A percentile compares a stretch with the other conserved stretches of the same genome.
phyloP scores from a whole-genome alignment of 2,113 vertebrate genomes.

The Myotis brandtii region DNA sequence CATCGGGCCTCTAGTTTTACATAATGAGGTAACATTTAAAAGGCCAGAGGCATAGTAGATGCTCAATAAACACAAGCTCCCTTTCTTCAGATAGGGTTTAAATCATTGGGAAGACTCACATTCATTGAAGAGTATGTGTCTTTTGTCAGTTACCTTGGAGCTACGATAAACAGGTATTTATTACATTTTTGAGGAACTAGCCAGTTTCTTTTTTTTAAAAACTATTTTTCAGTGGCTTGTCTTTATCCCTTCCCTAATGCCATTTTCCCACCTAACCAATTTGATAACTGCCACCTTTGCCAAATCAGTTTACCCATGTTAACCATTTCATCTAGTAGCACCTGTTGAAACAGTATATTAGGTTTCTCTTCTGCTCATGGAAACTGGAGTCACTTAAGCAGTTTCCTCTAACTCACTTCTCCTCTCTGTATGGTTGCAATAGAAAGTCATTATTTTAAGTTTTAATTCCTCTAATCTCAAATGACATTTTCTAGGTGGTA shows the following conservation, averaged over 20 bases:
- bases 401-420: slow-evolving; percentile 42
- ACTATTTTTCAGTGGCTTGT: neutral
- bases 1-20: neutral
- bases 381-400: neutral
- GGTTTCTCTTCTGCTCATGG: neutral
- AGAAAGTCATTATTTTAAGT: neutral
- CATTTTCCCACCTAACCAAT: slow-evolving; percentile 32
- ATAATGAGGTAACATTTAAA: neutral
- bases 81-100: neutral
- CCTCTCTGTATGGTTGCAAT: neutral
- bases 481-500: neutral
- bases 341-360: neutral
- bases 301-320: neutral
- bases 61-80: neutral
- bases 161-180: neutral
- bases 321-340: neutral
- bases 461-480: slow-evolving; percentile 37
- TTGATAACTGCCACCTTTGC: neutral
- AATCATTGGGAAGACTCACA: neutral
- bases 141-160: neutral
- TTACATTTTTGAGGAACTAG: neutral
- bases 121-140: neutral
- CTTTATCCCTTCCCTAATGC: neutral
- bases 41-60: neutral
- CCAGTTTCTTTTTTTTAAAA: neutral